phyloP scores from a whole-genome alignment of 1,140 invertebrate genomes.

The Diabrotica undecimpunctata region DNA sequence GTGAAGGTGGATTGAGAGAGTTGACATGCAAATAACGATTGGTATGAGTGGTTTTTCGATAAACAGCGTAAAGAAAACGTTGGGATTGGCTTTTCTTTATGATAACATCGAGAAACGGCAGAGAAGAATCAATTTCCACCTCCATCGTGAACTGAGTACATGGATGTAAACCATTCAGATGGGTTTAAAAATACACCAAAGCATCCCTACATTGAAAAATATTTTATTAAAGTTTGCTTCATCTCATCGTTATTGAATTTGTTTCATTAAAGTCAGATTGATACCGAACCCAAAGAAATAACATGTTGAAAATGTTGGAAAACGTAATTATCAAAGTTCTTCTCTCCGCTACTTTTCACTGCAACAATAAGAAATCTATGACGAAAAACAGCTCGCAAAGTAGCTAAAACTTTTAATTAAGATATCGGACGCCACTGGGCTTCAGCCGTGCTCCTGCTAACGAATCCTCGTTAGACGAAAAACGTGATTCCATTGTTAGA shows the following conservation, averaged over 20 bases:
- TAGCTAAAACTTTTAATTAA: constrained; percentile 10
- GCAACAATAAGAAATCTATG: constrained; percentile 5
- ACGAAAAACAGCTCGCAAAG: neutral
- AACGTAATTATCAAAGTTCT: constrained; percentile 7
- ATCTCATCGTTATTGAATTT: neutral
- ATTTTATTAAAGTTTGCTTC: no score
- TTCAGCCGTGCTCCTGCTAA: neutral
- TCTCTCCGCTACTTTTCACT: neutral
- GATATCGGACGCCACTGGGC: neutral
- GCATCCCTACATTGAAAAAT: no score
- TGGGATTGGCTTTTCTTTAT: no score
- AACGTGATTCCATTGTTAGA: neutral
- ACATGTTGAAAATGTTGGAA: neutral
- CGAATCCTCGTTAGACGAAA: constrained; percentile 6
- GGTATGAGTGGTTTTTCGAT: no score
- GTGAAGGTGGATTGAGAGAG: no score
- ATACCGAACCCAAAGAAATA: neutral
- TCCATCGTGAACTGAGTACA: no score
- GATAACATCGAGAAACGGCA: no score
- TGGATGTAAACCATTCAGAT: no score
- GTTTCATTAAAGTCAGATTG: neutral
- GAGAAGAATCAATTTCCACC: no score
- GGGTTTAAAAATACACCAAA: no score
- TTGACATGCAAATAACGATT: no score
- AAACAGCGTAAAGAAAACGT: no score